phyloP scores from a whole-genome alignment of 2,797 vertebrate species.

The Craterocephalus amniculus region DNA sequence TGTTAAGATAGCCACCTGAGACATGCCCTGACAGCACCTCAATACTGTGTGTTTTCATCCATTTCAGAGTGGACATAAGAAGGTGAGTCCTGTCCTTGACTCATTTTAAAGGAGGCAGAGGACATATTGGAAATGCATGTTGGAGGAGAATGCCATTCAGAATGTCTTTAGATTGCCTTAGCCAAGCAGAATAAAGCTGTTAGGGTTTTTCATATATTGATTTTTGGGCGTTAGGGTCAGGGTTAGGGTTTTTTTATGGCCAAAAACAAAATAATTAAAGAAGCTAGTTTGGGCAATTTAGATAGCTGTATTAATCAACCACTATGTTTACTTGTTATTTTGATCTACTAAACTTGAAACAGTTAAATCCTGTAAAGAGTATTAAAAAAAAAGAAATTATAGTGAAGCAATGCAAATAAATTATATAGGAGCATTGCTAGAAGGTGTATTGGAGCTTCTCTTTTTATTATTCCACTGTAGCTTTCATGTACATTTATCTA shows the following conservation, averaged over 20 bases:
- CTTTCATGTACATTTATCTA: background rate
- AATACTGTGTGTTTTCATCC: constrained; percentile 28
- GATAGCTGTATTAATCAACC: background rate
- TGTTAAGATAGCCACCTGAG: constrained; percentile 41
- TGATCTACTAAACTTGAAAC: background rate
- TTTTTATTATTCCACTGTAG: constrained; percentile 1
- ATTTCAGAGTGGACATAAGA: constrained; percentile 27
- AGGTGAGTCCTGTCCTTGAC: constrained; percentile 38
- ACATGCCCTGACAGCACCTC: constrained; percentile 5
- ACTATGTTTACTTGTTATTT: background rate
- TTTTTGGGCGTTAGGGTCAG: no score
- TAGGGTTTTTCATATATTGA: constrained; percentile 1
- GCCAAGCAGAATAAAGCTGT: background rate
- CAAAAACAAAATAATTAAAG: constrained; percentile 1
- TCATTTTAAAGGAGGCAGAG: background rate
- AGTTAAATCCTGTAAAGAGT: background rate
- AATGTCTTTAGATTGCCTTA: constrained; percentile 2
- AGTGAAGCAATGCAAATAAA: background rate
- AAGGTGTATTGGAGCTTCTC: background rate
- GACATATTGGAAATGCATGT: constrained; percentile 30
- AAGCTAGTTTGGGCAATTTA: background rate
- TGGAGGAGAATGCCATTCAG: constrained; percentile 28
- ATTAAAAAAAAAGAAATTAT: background rate
- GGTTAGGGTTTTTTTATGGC: no score
- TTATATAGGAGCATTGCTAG: background rate